These are phyloP conservation scores for Eudasyphora cyanicolor DNA, from an alignment of 2,888 invertebrate genomes.

Conservation along the genomic window DNA sequence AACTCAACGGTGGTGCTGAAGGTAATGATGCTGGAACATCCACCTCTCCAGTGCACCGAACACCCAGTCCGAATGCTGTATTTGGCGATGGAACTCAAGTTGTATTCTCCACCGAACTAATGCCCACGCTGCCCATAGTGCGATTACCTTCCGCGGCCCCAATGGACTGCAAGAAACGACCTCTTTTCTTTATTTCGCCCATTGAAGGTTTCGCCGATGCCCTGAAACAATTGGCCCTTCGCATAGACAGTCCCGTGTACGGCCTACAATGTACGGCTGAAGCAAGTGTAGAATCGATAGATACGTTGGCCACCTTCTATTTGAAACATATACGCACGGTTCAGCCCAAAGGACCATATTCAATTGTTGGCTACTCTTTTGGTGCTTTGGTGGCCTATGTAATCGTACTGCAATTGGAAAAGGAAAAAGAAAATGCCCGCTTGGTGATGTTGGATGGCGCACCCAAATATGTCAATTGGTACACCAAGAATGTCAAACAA, in stretches of 20 bases:
- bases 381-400: slow-evolving; percentile 97
- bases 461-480: slow-evolving; percentile 89
- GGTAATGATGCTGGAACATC: slow-evolving; percentile 63
- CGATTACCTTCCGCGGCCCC: slow-evolving; percentile 82
- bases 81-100: slow-evolving; percentile 81
- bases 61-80: slow-evolving; percentile 76
- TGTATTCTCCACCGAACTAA: slow-evolving; percentile 84
- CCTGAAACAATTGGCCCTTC: slow-evolving; percentile 86
- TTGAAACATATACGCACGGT: slow-evolving; percentile 86
- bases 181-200: slow-evolving; percentile 89
- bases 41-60: slow-evolving; percentile 68
- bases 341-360: slow-evolving; percentile 92
- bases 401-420: slow-evolving; percentile 93
- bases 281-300: slow-evolving; percentile 87
- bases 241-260: slow-evolving; percentile 88
- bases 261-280: slow-evolving; percentile 93
- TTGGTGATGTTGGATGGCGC: slow-evolving; percentile 94
- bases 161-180: slow-evolving; percentile 77
- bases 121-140: slow-evolving; percentile 88
- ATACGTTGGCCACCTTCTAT: slow-evolving; percentile 87
- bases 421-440: slow-evolving; percentile 78
- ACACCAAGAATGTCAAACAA: slow-evolving; percentile 84
- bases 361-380: slow-evolving; percentile 96
- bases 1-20: slow-evolving; percentile 78
- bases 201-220: slow-evolving; percentile 92